Evolutionary conservation across 2,113 vertebrate species (phyloP).

Genomic region (Saguinus imperator): DNA sequence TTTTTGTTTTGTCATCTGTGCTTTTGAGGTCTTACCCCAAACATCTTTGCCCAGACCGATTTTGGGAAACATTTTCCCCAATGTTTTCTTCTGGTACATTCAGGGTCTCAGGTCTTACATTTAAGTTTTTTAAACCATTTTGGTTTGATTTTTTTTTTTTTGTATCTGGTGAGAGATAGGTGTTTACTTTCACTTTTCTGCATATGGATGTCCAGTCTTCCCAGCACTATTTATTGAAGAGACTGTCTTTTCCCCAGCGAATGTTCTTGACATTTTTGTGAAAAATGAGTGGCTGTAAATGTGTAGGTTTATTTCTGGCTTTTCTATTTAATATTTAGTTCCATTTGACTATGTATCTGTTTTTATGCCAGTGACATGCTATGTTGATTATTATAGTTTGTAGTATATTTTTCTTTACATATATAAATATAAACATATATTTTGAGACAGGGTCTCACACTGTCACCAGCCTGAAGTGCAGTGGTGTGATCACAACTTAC

Average conservation of each 20-base stretch:
- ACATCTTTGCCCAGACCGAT: not conserved
- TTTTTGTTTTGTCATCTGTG: not conserved
- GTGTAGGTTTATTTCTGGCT: not conserved
- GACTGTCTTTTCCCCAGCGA: not conserved
- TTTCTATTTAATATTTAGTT: not conserved
- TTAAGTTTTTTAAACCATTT: not conserved
- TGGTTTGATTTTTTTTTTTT: not conserved
- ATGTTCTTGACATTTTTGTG: not conserved
- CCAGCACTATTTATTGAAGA: not conserved
- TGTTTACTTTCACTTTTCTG: not conserved
- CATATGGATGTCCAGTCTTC: not conserved
- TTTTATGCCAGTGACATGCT: not conserved
- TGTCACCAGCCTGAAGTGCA: too few relatives aligned
- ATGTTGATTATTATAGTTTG: not conserved
- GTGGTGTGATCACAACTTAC: too few relatives aligned
- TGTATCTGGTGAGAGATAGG: not conserved
- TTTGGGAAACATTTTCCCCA: not conserved
- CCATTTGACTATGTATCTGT: not conserved
- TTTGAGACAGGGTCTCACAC: too few relatives aligned
- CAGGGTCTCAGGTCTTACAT: not conserved
- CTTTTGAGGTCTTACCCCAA: not conserved
- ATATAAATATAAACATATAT: too few relatives aligned
- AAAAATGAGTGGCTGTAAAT: not conserved
- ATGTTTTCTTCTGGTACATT: not conserved
- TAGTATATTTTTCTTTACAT: not conserved